Conservation (phyloP, 2,888 invertebrate species). For the Pyrgus malvae region DNA sequence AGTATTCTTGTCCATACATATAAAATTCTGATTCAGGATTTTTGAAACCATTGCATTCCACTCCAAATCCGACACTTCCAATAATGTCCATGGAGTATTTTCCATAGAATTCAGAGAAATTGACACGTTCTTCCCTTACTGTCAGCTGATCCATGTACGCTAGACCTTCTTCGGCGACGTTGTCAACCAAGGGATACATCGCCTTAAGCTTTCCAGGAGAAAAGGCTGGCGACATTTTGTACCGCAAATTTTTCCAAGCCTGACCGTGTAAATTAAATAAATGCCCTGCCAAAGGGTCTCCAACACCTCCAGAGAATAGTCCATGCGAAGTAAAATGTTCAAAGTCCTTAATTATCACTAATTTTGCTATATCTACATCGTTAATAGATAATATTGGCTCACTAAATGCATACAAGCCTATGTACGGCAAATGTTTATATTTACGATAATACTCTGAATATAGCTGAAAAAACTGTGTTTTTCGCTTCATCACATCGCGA, state of each 20-base stretch:
- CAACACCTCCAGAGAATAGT: slow-evolving; percentile 81
- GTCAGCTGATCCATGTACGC: slow-evolving; percentile 57
- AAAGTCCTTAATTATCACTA: slow-evolving; percentile 83
- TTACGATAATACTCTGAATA: slow-evolving; percentile 82
- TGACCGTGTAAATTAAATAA: slow-evolving; percentile 81
- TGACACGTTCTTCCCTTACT: slow-evolving; percentile 57
- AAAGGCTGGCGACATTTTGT: slow-evolving; percentile 85
- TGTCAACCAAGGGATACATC: slow-evolving; percentile 83
- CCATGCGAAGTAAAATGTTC: slow-evolving; percentile 85
- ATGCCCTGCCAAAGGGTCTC: slow-evolving; percentile 83
- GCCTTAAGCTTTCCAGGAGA: slow-evolving; percentile 85
- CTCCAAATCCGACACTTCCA: slow-evolving; percentile 83
- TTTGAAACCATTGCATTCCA: slow-evolving; percentile 82
- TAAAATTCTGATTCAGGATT: slow-evolving; percentile 80
- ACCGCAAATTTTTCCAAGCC: slow-evolving; percentile 83
- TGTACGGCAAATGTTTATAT: slow-evolving; percentile 70
- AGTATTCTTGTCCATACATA: slow-evolving; percentile 67
- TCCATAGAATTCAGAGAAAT: slow-evolving; percentile 80
- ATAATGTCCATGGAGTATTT: slow-evolving; percentile 84
- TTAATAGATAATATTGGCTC: slow-evolving; percentile 83
- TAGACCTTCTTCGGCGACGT: slow-evolving; percentile 78
- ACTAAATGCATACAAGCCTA: slow-evolving; percentile 84
- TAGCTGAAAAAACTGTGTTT: slow-evolving; percentile 83
- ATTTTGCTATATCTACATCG: slow-evolving; percentile 83
- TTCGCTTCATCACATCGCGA: slow-evolving; percentile 74